These are phyloP conservation scores for Myotis lucifugus DNA, from an alignment of 2,113 vertebrate genomes.

Conservation along the genomic window DNA sequence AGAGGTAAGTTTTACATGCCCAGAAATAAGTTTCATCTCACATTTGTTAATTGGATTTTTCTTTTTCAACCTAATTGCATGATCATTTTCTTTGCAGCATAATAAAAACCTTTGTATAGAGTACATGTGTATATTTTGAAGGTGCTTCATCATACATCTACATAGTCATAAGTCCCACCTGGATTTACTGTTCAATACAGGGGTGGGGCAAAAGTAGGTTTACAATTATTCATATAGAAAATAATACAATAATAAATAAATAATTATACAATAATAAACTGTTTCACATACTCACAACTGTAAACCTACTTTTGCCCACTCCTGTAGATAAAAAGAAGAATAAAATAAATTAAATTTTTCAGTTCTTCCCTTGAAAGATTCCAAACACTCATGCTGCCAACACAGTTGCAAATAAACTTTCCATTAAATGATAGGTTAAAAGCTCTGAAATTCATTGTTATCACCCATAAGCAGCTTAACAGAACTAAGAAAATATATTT, in stretches of 20 bases:
- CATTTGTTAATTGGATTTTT: background rate
- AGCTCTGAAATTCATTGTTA: slow-evolving; percentile 8
- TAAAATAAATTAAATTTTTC: background rate
- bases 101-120: background rate
- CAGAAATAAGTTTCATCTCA: background rate
- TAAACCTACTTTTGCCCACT: background rate
- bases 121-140: background rate
- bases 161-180: background rate
- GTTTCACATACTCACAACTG: background rate
- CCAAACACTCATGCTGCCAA: background rate
- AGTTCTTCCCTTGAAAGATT: background rate
- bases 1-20: background rate
- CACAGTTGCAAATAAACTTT: background rate
- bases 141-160: background rate
- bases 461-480: background rate
- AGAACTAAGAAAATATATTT: background rate
- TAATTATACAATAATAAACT: background rate
- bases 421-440: background rate
- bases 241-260: background rate
- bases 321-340: background rate
- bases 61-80: background rate
- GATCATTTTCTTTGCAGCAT: slow-evolving; percentile 22
- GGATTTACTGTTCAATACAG: background rate
- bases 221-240: background rate
- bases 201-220: background rate